phyloP scores from a whole-genome alignment of 2,797 vertebrate species.

The Malurus leucopterus region DNA sequence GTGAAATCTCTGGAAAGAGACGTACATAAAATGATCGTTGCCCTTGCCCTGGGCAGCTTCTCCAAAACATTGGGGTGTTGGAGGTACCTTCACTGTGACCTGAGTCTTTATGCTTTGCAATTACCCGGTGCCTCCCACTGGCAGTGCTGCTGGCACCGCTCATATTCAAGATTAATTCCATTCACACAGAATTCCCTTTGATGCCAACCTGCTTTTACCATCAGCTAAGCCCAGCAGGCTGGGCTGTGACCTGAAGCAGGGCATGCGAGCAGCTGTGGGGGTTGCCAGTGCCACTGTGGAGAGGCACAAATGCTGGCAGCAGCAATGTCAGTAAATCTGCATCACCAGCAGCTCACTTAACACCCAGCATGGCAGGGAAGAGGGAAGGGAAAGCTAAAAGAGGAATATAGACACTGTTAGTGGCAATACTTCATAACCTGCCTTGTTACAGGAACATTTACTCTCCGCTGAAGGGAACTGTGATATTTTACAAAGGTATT shows the following conservation, averaged over 20 bases:
- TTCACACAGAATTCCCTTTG: not conserved
- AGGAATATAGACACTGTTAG: not conserved
- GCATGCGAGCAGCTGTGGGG: rapidly evolving
- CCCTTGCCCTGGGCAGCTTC: not conserved
- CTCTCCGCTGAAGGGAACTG: not conserved
- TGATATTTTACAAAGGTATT: not conserved
- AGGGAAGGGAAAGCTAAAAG: not conserved
- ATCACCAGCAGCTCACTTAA: not conserved
- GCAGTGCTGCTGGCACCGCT: rapidly evolving
- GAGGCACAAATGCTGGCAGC: not conserved
- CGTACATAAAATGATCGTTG: not conserved
- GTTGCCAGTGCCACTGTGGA: rapidly evolving
- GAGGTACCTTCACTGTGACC: rapidly evolving
- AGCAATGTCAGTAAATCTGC: not conserved
- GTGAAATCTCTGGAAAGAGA: not conserved
- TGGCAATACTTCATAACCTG: not conserved
- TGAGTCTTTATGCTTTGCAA: not conserved
- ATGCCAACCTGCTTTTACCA: not conserved
- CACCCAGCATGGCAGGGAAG: not conserved
- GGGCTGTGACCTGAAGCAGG: not conserved
- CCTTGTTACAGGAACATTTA: not conserved
- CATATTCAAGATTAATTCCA: not conserved
- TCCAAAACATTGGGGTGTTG: not conserved
- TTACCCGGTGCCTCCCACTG: not conserved
- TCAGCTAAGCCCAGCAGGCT: not conserved